phyloP scores from a whole-genome alignment of 2,797 vertebrate genomes.

The Crypturellus tataupa region DNA sequence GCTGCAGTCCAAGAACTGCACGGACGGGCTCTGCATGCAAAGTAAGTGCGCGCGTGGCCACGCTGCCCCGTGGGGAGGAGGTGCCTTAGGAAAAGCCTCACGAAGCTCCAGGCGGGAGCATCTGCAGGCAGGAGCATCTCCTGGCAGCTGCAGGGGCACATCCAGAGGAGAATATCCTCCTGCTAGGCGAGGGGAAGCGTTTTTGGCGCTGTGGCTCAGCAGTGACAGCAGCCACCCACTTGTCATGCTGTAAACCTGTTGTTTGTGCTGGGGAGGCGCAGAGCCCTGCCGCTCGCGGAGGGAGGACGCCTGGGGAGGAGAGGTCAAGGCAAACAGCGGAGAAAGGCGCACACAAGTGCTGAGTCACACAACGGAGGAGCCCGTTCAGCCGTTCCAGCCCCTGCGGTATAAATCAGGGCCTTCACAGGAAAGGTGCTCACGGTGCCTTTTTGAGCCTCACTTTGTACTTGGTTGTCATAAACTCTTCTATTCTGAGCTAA shows the following conservation, averaged over 20 bases:
- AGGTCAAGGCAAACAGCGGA: background rate
- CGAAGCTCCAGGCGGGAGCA: background rate
- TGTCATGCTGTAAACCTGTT: background rate
- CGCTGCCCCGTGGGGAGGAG: background rate
- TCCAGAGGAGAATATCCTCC: background rate
- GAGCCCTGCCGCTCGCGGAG: too few species aligned
- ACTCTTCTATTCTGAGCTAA: background rate
- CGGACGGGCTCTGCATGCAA: conserved; percentile 98
- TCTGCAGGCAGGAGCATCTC: background rate
- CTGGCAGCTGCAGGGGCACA: background rate
- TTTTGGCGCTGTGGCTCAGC: background rate
- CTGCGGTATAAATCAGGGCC: background rate
- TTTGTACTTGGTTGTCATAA: background rate
- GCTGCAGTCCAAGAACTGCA: conserved; percentile 98
- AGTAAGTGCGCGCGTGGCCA: conserved; percentile 86
- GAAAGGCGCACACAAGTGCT: background rate
- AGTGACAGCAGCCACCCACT: background rate
- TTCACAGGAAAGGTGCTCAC: background rate
- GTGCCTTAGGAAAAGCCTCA: background rate
- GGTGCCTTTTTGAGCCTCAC: background rate
- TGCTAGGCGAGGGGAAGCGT: background rate
- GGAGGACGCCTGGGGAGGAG: background rate
- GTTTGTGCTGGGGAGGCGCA: background rate
- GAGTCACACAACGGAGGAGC: background rate
- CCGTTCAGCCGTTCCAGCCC: background rate